Base-by-base conservation (phyloP, 2,113 vertebrate species). In the Pollachius pollachius region DNA sequence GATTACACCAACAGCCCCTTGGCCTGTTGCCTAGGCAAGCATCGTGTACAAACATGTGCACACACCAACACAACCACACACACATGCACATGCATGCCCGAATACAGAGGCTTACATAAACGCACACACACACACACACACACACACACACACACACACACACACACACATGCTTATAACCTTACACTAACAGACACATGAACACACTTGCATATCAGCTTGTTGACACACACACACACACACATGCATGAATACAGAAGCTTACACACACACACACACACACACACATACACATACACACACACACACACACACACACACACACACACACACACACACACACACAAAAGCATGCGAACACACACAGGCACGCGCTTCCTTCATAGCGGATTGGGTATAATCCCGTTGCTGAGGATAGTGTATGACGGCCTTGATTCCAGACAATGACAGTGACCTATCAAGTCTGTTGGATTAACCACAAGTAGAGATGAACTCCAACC, bases 321-420 rank as follows among this genome's bases (percentile, higher is more conserved):
- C 54, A 69, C 52, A 52, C 41, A 72, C 62, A 75, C 68, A 61
- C 5, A 73, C 54, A n/a, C 67, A 15, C 34, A 68, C 54, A 19
- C 30, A 54, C 25, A 41, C 41, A 34, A 30, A 60, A n/a, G 16
- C 58, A 61, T 34, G 61, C 67, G 48, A 8, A 61, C 59, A 12
- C 64, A 62, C 48, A 57, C 37, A 6, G 5, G 5, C 37, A 41
- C 16, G 5, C 30, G 5, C 30, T 13, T 58, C 41, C 69, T 77
- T 78, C 67, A 72, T 82, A 76, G 84, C 70, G 77, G 84, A 87
- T 85, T 88, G 85, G 62, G 62, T 73, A 69, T 89, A 88, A 90
- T 91, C 88, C 84, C 76, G 60, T 56, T 84, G 66, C 34, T 64
- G 72, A 83, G 73, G 79, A 76, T 11, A 76, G 79, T 58, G n/a